Evolutionary conservation across 2,113 vertebrate species (phyloP), one percentile per base, ranked within the genome.

Genomic region (Saguinus midas): DNA sequence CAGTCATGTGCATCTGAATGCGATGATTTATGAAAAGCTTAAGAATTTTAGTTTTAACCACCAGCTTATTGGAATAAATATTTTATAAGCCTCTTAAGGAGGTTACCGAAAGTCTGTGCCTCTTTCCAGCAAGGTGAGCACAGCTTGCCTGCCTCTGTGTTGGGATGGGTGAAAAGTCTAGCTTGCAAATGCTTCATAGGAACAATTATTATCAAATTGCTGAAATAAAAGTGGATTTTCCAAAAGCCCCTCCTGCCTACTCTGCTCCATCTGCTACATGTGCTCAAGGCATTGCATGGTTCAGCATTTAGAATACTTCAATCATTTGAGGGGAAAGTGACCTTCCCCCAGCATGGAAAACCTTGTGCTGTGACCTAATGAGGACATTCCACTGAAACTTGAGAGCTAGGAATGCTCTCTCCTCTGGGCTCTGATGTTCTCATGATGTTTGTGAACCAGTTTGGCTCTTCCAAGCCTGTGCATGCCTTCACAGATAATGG

Each of bases 211-310:
- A 92, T 78, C 70, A 91, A 96, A 96, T 93, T 89, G 92, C 75
- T 87, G 72, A 85, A 93, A 90, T 52, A 52, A 88, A 21, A 55
- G 50, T 84, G 64, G n/a, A 50, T 87, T 95, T 92, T 76, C 84
- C 81, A 93, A 92, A 96, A 94, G 50, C 73, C 55, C 40, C 95
- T 93, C 57, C 89, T 1, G 1, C 14, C 64, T 48, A 48, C 86
- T 86, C 40, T 94, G 76, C 81, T 93, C 97, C 97, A 96, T 97
- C 96, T 97, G 97, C 90, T 94, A 50, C 81, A 52, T 64, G 61
- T 82, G 97, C 97, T 88, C 0, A 0, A 78, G 96, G 97, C 96
- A 66, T 40, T 90, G 48, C 81, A 75, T 2, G 27, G 58, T 86
- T 91, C 70, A 85, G 66, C 72, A 52, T 94, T 95, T 91, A 90